phyloP scores from a whole-genome alignment of 1,140 invertebrate species.

The Tetragonula clypearis region DNA sequence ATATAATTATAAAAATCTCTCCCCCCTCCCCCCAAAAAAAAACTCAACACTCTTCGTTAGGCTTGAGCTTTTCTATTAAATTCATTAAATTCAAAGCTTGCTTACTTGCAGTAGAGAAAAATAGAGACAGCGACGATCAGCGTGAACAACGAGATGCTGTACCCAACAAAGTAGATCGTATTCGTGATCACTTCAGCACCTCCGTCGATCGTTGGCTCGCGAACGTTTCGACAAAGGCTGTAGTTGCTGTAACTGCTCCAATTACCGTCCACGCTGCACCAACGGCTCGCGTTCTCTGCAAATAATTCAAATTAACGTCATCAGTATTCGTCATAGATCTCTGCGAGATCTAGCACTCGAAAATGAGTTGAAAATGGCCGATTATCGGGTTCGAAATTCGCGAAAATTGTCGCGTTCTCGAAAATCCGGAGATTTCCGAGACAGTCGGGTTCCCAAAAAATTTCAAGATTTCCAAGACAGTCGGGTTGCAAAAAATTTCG shows the following conservation, averaged over 20 bases:
- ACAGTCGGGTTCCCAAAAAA: too few species aligned
- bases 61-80: background rate
- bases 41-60: too few species aligned
- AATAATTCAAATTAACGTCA: conserved; percentile 25
- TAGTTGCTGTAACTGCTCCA: conserved; percentile 89
- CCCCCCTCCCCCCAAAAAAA: too few species aligned
- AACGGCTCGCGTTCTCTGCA: conserved; percentile 88
- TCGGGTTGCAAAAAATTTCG: too few species aligned
- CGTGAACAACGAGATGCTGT: conserved; percentile 89
- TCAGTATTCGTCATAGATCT: conserved; percentile 15
- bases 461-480: too few species aligned
- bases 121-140: conserved; percentile 89
- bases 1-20: too few species aligned
- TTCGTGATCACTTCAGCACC: conserved; percentile 84
- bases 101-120: conserved; percentile 93
- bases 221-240: conserved; percentile 83
- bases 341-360: too few species aligned
- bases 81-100: conserved; percentile 53
- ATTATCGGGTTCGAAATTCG: too few species aligned
- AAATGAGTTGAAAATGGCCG: too few species aligned
- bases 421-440: too few species aligned
- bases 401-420: too few species aligned
- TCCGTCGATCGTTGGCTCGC: conserved; percentile 72
- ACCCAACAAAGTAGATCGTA: conserved; percentile 89
- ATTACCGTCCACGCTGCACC: conserved; percentile 85